Percentiles rank a stretch among this genome's conserved stretches.
These are phyloP conservation scores for Leptoteleia sp. DNA, from an alignment of 1,140 invertebrate genomes.

Conservation along the genomic window DNA sequence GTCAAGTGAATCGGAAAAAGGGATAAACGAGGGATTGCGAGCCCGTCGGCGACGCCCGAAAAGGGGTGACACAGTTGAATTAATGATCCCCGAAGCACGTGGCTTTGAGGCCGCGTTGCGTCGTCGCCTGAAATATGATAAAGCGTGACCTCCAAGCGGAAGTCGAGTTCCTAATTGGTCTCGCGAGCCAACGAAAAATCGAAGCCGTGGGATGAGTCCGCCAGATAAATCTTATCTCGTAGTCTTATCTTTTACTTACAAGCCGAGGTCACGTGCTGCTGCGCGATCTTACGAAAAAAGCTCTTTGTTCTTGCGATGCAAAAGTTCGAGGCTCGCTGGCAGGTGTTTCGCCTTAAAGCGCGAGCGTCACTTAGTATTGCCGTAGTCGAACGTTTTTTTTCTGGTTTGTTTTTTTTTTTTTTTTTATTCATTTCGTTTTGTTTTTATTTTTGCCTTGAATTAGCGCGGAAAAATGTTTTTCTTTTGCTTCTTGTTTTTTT, in stretches of 20 bases:
- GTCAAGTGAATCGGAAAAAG: slow-evolving; percentile 22
- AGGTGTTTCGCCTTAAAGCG: slow-evolving; percentile 32
- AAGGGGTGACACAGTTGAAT: slow-evolving; percentile 60
- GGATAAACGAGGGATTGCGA: slow-evolving; percentile 25
- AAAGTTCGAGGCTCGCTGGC: slow-evolving; percentile 38
- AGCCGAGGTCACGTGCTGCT: slow-evolving; percentile 48
- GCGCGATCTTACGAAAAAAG: slow-evolving; percentile 46
- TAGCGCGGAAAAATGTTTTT: too few relatives aligned
- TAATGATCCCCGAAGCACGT: slow-evolving; percentile 46
- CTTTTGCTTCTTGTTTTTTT: too few relatives aligned
- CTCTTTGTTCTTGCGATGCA: slow-evolving; percentile 54
- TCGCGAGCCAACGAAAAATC: slow-evolving; percentile 64
- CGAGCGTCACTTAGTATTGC: slow-evolving; percentile 25
- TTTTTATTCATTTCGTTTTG: too few relatives aligned
- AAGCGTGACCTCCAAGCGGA: slow-evolving; percentile 65
- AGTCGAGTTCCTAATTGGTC: slow-evolving; percentile 66
- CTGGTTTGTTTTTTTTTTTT: too few relatives aligned
- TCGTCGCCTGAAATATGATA: slow-evolving; percentile 62
- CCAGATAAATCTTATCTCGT: slow-evolving; percentile 63
- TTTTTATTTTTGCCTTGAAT: too few relatives aligned
- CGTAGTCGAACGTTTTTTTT: too few relatives aligned
- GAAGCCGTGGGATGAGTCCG: slow-evolving; percentile 64
- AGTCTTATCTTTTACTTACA: slow-evolving; percentile 59
- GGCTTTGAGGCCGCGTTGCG: slow-evolving; percentile 24
- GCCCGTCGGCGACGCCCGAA: slow-evolving; percentile 17